A percentile compares a stretch with the other conserved stretches of the same genome.
phyloP scores from a whole-genome alignment of 1,140 invertebrate genomes.

The Brachionus calyciflorus region DNA sequence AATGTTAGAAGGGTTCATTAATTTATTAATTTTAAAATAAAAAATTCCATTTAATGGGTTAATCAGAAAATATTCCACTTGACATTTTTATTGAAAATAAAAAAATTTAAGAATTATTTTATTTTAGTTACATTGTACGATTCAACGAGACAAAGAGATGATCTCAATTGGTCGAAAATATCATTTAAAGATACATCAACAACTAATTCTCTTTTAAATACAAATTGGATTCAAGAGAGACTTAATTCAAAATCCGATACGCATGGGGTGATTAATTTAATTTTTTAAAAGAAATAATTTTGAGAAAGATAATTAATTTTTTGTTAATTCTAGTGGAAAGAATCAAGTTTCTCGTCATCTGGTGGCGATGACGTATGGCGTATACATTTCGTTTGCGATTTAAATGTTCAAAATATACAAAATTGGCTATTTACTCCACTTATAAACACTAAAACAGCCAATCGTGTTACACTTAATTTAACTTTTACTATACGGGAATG shows the following conservation, averaged over 20 bases:
- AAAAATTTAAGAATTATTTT: not conserved
- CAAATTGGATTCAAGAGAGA: conserved; percentile 12
- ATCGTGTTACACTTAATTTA: conserved; percentile 36
- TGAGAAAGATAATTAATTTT: not conserved
- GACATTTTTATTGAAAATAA: not conserved
- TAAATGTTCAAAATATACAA: conserved; percentile 36
- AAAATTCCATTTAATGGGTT: no score
- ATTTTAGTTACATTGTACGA: conserved; percentile 35
- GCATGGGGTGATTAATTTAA: not conserved
- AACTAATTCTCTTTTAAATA: not conserved
- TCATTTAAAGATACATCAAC: conserved; percentile 19
- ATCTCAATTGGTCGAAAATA: conserved; percentile 39
- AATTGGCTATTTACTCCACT: conserved; percentile 46
- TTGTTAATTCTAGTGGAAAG: conserved; percentile 39
- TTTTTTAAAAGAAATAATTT: not conserved
- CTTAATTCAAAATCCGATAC: conserved; percentile 21
- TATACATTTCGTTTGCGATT: conserved; percentile 46
- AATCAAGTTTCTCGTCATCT: not conserved
- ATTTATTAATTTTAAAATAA: no score
- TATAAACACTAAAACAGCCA: conserved; percentile 7
- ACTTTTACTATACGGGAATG: conserved; percentile 45
- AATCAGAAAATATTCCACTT: not conserved
- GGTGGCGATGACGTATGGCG: conserved; percentile 44
- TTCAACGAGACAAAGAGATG: conserved; percentile 16
- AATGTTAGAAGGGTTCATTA: no score